Base-by-base conservation (phyloP, 2,888 invertebrate genomes). In the Rugalucina vietnamica region DNA sequence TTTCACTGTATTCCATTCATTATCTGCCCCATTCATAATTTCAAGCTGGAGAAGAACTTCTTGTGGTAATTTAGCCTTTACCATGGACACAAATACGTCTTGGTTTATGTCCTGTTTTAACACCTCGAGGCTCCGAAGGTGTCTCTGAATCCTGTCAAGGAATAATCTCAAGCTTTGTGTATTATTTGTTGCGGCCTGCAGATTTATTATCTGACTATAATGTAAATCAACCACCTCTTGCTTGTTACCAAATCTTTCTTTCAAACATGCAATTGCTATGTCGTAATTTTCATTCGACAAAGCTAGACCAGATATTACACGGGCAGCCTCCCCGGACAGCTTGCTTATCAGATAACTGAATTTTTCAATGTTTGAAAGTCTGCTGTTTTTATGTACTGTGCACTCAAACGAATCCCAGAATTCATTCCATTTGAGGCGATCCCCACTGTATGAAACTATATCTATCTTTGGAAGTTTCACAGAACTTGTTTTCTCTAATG, bases 221-320 rank as follows among this genome's bases (percentile, higher is more conserved):
- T 82, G 82, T 14, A 79, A 34, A 54, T 82, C 75, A 29, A 82
- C 57, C 4, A 70, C 49, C 36, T 77, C 74, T 57, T 82, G 82
- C n/a, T 24, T 65, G 21, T 78, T 74, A n/a, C 82, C 82, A 54
- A 74, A 82, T 73, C 78, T 57, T 54, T 76, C 79, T 54, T 76
- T 79, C 24, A 83, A 39, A 8, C 65, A 43, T 14, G 43, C 18
- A 34, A 83, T 27, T 12, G 83, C 83, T 4, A 79, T 69, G 8
- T 70, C 18, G 57, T 84, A 80, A 39, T 80, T 84, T 32, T 72
- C 83, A 36, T 84, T 84, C 43, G 79, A 76, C 32, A 84, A n/a
- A 10, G 50, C 32, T 73, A 84, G 43, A 21, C 77, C 84, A 34
- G 84, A 49, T 18, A 84, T 76, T 14, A 54, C 60, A 39, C 37